Evolutionary conservation across 1,140 invertebrate genomes (phyloP).

Genomic region (Apis florea): DNA sequence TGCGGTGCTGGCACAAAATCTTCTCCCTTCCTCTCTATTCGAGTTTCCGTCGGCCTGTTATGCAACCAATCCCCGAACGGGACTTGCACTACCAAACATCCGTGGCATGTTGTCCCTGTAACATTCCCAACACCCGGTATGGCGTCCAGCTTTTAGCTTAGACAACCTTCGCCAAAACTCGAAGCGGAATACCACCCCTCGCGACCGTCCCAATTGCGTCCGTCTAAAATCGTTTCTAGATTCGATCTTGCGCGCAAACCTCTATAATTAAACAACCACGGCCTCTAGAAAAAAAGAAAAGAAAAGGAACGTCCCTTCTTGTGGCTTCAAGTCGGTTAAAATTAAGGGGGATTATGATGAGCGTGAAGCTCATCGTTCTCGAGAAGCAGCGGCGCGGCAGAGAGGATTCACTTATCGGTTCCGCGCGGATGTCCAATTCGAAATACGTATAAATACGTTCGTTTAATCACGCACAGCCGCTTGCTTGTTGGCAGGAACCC

Average conservation of each 20-base stretch:
- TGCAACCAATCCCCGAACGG: conserved; percentile 71
- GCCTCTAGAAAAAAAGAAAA: too few relatives aligned
- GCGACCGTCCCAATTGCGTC: conserved; percentile 33
- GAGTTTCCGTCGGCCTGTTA: conserved; percentile 67
- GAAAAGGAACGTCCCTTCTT: not conserved
- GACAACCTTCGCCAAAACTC: conserved; percentile 36
- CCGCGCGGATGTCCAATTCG: too few relatives aligned
- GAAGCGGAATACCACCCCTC: conserved; percentile 8
- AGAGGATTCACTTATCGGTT: conserved; percentile 7
- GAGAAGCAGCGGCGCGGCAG: not conserved
- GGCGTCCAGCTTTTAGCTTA: conserved; percentile 41
- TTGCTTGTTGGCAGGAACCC: conserved; percentile 36
- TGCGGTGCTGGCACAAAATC: conserved; percentile 69
- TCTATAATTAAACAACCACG: conserved; percentile 19
- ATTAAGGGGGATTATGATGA: not conserved
- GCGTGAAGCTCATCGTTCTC: not conserved
- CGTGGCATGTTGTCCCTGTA: conserved; percentile 68
- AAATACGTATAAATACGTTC: conserved; percentile 41
- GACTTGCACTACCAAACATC: conserved; percentile 74
- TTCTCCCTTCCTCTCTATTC: conserved; percentile 70
- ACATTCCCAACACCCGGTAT: conserved; percentile 67
- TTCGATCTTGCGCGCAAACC: not conserved
- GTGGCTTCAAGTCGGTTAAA: not conserved
- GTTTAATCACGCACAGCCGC: conserved; percentile 25
- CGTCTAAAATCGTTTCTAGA: conserved; percentile 27